Evolutionary conservation across 2,113 vertebrate genomes (phyloP).

Genomic region (Pelodiscus sinensis): DNA sequence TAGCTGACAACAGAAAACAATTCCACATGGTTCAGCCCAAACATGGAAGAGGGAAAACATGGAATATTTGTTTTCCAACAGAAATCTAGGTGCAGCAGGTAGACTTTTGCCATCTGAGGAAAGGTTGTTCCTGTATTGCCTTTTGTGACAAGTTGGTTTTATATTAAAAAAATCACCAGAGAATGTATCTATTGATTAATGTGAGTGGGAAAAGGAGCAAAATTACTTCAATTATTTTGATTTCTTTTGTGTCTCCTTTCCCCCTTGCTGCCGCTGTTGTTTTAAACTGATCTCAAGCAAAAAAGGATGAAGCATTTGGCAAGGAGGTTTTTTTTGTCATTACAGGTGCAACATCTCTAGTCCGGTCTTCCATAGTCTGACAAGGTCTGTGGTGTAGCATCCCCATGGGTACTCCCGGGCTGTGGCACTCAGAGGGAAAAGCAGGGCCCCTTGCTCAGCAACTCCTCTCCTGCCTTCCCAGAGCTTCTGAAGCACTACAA

Average conservation of each 20-base stretch:
- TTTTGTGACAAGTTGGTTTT: slow-evolving; percentile 22
- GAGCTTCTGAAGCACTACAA: no score
- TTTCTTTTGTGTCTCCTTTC: neutral
- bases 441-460: no score
- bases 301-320: neutral
- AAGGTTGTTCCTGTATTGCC: neutral
- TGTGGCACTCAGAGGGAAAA: no score
- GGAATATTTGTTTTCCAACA: slow-evolving; percentile 24
- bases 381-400: no score
- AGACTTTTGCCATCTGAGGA: neutral
- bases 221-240: neutral
- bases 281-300: neutral
- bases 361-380: no score
- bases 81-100: neutral
- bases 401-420: no score
- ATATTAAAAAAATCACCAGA: neutral
- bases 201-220: neutral
- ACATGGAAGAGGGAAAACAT: neutral
- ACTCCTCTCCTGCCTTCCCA: no score
- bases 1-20: neutral
- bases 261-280: neutral
- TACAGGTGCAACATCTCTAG: no score
- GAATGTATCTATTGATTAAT: neutral
- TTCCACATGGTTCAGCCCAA: neutral
- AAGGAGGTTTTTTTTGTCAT: neutral